Evolutionary conservation across 2,113 vertebrate genomes (phyloP).

Genomic region (Xenopus laevis): DNA sequence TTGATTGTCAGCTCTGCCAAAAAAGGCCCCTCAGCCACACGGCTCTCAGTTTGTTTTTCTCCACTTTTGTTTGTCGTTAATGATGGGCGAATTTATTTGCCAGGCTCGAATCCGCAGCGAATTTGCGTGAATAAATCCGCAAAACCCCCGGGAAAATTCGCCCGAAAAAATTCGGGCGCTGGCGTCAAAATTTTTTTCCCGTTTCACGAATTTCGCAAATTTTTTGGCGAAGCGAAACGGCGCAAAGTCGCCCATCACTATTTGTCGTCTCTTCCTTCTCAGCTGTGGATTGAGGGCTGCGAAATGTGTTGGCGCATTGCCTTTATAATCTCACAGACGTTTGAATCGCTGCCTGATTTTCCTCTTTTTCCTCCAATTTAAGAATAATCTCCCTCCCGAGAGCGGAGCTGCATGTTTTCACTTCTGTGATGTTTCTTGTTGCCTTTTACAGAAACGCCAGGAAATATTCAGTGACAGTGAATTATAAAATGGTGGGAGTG

Average conservation of each 20-base stretch:
- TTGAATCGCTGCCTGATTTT: constrained; percentile 15
- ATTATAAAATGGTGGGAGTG: neutral
- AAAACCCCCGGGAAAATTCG: no score
- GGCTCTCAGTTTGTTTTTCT: neutral
- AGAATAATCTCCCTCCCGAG: neutral
- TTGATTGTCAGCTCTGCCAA: neutral
- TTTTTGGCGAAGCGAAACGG: no score
- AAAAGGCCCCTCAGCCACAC: neutral
- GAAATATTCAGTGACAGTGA: neutral
- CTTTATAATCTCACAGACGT: constrained; percentile 4
- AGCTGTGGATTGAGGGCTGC: neutral
- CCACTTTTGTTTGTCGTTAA: neutral
- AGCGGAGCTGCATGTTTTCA: neutral
- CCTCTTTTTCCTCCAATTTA: neutral
- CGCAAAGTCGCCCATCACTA: no score
- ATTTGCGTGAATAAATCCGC: no score
- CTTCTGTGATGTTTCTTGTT: constrained; percentile 6
- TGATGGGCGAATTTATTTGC: no score
- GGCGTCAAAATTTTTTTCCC: no score
- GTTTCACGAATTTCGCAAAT: no score
- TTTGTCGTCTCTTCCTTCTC: neutral
- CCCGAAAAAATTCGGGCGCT: no score
- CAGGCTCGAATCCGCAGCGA: no score
- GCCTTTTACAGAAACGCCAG: neutral
- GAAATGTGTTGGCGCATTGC: neutral